Percentiles rank a stretch among this genome's conserved stretches.
phyloP scores from a whole-genome alignment of 2,888 invertebrate genomes.

The Lithophane semibrunnea region DNA sequence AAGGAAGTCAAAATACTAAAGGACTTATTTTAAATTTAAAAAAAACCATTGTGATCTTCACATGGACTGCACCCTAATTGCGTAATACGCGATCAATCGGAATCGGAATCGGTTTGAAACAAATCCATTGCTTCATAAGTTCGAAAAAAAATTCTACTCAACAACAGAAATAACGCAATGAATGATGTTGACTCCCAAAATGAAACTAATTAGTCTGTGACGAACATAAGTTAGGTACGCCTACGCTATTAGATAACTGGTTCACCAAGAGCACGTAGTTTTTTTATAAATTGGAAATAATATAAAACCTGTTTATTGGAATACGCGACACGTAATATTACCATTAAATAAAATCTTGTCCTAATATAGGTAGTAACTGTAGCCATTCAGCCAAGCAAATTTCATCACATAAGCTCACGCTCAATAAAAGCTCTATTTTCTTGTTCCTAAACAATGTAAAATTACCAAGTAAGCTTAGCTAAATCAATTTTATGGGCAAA shows the following conservation, averaged over 20 bases:
- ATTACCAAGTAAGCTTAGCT: constrained; percentile 51
- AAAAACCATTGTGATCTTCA: not conserved
- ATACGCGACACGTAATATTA: not conserved
- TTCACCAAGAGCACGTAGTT: not conserved
- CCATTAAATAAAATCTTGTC: not conserved
- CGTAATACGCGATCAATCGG: too few relatives aligned
- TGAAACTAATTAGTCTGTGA: too few relatives aligned
- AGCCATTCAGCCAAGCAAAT: not conserved
- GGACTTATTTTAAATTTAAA: not conserved
- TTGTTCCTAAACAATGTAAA: constrained; percentile 53
- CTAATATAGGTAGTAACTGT: too few relatives aligned
- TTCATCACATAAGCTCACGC: constrained; percentile 3
- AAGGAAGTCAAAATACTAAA: not conserved
- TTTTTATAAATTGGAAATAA: not conserved
- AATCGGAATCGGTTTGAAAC: too few relatives aligned
- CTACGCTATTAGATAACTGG: too few relatives aligned
- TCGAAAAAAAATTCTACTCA: too few relatives aligned
- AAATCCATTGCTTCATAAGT: too few relatives aligned
- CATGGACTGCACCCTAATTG: not conserved
- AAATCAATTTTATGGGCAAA: constrained; percentile 62
- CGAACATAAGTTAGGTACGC: too few relatives aligned
- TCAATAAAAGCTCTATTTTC: constrained; percentile 49
- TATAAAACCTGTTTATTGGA: too few relatives aligned
- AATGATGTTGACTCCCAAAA: too few relatives aligned
- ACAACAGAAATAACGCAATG: too few relatives aligned